Evolutionary conservation across 2,888 invertebrate genomes (phyloP), one percentile per base, ranked within the genome.

Genomic region (Nephrotoma flavescens): DNA sequence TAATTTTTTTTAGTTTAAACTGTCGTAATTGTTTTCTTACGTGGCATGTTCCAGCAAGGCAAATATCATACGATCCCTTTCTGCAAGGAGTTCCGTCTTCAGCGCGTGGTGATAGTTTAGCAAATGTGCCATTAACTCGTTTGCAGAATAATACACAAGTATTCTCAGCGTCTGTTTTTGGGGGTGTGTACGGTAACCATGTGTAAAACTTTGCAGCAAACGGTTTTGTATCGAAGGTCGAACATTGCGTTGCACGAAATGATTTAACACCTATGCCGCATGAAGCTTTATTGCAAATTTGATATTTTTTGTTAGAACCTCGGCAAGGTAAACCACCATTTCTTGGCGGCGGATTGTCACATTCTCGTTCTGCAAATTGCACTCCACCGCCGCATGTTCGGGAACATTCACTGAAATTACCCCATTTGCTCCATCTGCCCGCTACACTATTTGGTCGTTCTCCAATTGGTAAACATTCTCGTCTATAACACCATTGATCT

Each of bases 371-470:
- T 7, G 93, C 91, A 85, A 91, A 90, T 11, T 92, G 91, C 12
- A 95, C 92, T 0, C 95, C 95, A 5, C 93, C 95, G 0, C 95
- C 95, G 89, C 95, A 95, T 12, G 92, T 93, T 83, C 95, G 91
- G 0, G 94, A 93, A 88, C 95, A 95, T 11, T 92, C 89, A 44
- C 93, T 92, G 93, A 93, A 94, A 0, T 90, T 88, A 3, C 93
- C 92, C 94, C 94, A 95, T 86, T 93, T 92, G 2, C 94, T 94
- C 95, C 95, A 95, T 88, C 94, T 94, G 0, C 95, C 95, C 89
- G 95, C 93, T 4, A 95, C 92, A 41, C 94, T 93, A 87, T 92
- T 92, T 0, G 94, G 94, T 57, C 94, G 91, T 87, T 94, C 93
- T 6, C 94, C 94, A 87, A 94, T 93, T 87, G 92, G 92, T 41